Evolutionary conservation across 2,113 vertebrate species (phyloP).

Genomic region (Odobenus rosmarus): DNA sequence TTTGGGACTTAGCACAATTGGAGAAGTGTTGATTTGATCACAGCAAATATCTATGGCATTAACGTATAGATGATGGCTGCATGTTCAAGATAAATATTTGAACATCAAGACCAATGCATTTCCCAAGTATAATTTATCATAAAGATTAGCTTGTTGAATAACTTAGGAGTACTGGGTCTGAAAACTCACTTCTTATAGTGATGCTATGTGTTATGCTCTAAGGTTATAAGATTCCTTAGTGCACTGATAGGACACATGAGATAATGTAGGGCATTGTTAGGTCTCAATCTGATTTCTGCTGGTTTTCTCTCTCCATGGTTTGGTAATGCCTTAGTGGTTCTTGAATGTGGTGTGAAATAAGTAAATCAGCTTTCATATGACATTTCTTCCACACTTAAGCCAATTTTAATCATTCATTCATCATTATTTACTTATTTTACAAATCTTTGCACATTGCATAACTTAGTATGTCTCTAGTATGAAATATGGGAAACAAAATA

Average conservation of each 20-base stretch:
- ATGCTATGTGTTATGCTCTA: not conserved
- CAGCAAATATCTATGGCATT: not conserved
- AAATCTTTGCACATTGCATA: not conserved
- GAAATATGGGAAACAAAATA: not conserved
- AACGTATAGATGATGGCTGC: not conserved
- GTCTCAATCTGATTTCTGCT: not conserved
- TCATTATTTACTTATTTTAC: not conserved
- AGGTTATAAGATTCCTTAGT: not conserved
- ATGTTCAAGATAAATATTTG: slow-evolving; percentile 48
- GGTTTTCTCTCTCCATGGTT: not conserved
- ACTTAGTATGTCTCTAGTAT: not conserved
- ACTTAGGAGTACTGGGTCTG: not conserved
- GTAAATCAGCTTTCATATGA: not conserved
- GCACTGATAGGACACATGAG: not conserved
- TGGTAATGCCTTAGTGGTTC: not conserved
- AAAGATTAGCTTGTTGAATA: slow-evolving; percentile 35
- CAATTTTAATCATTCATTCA: not conserved
- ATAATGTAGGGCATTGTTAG: not conserved
- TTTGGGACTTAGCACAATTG: not conserved
- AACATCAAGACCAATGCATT: not conserved
- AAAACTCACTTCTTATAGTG: not conserved
- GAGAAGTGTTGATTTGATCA: slow-evolving; percentile 9
- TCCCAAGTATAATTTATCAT: slow-evolving; percentile 28
- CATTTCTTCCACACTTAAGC: not conserved
- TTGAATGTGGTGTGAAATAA: not conserved